Evolutionary conservation across 1,140 invertebrate species (phyloP).

Genomic region (Lasaia peninsularis): DNA sequence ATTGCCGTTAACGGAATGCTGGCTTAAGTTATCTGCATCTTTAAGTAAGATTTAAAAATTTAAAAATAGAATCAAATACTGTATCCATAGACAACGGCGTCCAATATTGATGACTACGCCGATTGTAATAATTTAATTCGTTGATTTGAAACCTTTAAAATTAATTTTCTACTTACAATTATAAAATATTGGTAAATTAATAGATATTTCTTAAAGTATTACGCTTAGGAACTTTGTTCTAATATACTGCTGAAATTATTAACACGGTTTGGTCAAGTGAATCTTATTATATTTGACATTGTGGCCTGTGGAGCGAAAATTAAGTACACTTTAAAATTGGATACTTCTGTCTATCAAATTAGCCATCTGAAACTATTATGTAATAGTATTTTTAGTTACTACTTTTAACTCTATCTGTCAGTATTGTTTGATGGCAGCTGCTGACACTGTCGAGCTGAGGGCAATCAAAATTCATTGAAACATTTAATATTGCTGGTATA

Average conservation of each 20-base stretch:
- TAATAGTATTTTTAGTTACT: no score
- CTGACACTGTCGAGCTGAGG: no score
- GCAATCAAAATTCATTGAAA: no score
- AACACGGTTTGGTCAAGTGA: constrained; percentile 8
- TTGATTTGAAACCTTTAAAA: constrained; percentile 72
- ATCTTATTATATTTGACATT: background rate
- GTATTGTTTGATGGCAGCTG: background rate
- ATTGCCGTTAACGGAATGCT: constrained; percentile 3
- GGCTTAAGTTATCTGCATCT: background rate
- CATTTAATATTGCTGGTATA: no score
- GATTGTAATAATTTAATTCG: constrained; percentile 59
- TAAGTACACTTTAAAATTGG: constrained; percentile 15
- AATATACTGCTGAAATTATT: constrained; percentile 43
- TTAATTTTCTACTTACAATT: constrained; percentile 66
- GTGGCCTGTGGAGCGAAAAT: background rate
- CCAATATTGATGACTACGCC: constrained; percentile 23
- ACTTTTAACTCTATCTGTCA: no score
- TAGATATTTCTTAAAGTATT: constrained; percentile 61
- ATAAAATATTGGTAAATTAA: constrained; percentile 59
- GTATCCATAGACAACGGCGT: background rate
- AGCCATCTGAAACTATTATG: background rate
- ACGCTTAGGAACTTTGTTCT: constrained; percentile 71
- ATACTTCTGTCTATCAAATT: background rate
- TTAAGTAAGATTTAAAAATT: background rate
- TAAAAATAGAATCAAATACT: constrained; percentile 18